Evolutionary conservation across 2,888 invertebrate genomes (phyloP), one percentile per base, ranked within the genome.

Genomic region (Salticus scenicus): DNA sequence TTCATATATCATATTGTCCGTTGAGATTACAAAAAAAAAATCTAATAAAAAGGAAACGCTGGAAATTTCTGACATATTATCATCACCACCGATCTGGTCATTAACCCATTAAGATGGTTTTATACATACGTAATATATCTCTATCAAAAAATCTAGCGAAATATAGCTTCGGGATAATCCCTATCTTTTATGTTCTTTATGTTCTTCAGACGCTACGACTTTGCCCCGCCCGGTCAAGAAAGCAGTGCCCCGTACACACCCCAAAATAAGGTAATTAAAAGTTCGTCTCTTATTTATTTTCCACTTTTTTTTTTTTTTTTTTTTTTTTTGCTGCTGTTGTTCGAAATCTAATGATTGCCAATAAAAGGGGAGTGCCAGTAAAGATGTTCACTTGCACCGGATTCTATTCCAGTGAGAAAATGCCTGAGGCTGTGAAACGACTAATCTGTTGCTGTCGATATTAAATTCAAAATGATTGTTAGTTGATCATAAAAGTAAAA

Each of bases 181-280:
- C 66, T 17, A n/a, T 31, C 66, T 66, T 66, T 66, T 30, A 24
- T 57, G 57, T 57, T 57, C 57, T 57, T 57, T 57, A 57, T 57
- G 24, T 57, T 57, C 57, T 24, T 67, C n/a, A 33, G 14, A 30
- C 66, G 28, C 17, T 66, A 30, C 1, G 0, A 4, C 20, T 47
- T 12, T 67, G 67, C 67, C 67, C 67, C 67, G 33, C 67, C 67
- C 67, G 28, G 17, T n/a, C 24, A 41, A 66, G 77, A 70, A 77
- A 77, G 63, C 63, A 37, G 64, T 14, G 63, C 64, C 30, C 57
- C 63, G 42, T 71, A 71, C 78, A 79, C 78, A 79, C 78, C 78
- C 78, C 67, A 24, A 42, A 71, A 37, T 71, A 20, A 70, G 42
- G 71, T 79, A 79, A 79, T 79, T 79, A 79, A 79, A 79, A 79